Evolutionary conservation across 30 jellyfish, hydroid and myxozoan genomes (phyloP), one percentile per base, ranked within the genome.

Genomic region (Cassiopea xamachana): DNA sequence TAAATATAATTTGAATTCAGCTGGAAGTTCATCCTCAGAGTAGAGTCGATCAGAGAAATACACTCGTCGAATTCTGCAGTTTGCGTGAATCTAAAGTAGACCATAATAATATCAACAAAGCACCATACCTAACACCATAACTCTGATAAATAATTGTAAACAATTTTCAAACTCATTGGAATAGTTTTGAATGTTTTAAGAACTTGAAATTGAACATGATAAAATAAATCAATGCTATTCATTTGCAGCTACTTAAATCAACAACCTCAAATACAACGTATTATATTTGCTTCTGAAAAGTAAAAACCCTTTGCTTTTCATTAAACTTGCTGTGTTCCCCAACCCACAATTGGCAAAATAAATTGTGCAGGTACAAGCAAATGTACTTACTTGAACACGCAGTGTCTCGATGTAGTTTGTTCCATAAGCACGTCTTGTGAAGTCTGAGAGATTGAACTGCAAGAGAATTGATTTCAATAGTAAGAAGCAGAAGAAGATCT

Each of bases 11-110:
- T 97, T 97, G 92, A 97, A 97, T 88, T 97, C 99, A 7, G 98
- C 98, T 5, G 99, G 99, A 12, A 93, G 94, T 87, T 97, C 99
- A 45, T 97, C 99, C 79, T 97, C 98, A 6, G 98, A 82, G 92
- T 93, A 97, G 45, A 97, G 93, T 80, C 98, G 93, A 86, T 97
- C 99, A 12, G 98, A 93, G 94, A 97, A 97, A 94, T 93, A 97
- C 1, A 97, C 99, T 19, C 99, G 98, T 75, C 98, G 94, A 12
- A 97, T 97, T 18, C 99, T 90, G 93, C 99, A 97, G 87, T 97
- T 93, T 44, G 99, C 98, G 79, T 97, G 99, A 80, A 97, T 97
- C 98, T 97, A 85, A 17, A 77, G 39, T 71, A 55, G 46, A 14
- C 15, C 46, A 67, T 67, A 2, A 67, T 67, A 3, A 67, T 4